Evolutionary conservation across 2,113 vertebrate species (phyloP).

Genomic region (Connochaetes taurinus): DNA sequence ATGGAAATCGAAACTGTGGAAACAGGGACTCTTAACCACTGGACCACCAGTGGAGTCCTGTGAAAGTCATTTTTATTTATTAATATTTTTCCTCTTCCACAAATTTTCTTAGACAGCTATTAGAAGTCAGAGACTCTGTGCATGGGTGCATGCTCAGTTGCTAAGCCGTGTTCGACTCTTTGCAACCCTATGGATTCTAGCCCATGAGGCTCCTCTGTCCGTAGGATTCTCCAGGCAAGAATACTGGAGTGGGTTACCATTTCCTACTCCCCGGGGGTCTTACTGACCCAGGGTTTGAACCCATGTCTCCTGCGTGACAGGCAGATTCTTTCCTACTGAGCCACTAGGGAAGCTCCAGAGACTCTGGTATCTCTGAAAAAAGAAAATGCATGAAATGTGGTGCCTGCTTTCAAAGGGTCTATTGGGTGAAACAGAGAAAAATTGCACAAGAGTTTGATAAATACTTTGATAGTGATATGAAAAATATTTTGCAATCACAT

Average conservation of each 20-base stretch:
- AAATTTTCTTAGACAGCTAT: not conserved
- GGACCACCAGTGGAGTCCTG: not conserved
- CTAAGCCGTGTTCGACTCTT: not conserved
- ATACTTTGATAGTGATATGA: not conserved
- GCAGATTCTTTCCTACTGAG: not conserved
- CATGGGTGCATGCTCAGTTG: not conserved
- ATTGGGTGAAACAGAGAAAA: not conserved
- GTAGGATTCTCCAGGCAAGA: not conserved
- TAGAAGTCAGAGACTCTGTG: not conserved
- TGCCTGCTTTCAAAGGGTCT: not conserved
- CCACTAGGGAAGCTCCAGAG: not conserved
- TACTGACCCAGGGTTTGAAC: not conserved
- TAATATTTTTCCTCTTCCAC: not conserved
- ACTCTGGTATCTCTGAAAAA: not conserved
- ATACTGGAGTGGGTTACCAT: not conserved
- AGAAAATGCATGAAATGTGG: not conserved
- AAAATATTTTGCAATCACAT: not conserved
- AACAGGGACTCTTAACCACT: not conserved
- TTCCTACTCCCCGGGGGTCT: not conserved
- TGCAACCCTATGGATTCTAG: not conserved
- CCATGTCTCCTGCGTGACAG: not conserved
- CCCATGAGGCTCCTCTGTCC: not conserved
- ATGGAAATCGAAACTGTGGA: not conserved
- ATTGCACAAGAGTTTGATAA: not conserved
- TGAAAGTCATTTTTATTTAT: not conserved